These are phyloP conservation scores for Loriculus beryllinus DNA, from an alignment of 2,797 vertebrate genomes.

Conservation along the genomic window DNA sequence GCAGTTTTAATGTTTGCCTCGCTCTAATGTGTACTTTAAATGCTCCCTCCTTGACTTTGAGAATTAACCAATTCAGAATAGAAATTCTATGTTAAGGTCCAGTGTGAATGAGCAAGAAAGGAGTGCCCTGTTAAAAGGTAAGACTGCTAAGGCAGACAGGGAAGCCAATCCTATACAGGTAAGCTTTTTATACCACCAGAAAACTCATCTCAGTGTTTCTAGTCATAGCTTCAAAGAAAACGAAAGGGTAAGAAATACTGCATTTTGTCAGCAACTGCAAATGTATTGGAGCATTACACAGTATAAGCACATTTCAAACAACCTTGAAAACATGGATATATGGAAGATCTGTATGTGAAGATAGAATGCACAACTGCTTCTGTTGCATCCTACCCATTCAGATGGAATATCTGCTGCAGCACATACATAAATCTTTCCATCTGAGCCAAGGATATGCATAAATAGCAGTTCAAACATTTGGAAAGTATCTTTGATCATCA, in stretches of 20 bases:
- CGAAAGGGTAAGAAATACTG: neutral
- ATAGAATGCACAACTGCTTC: constrained; percentile 8
- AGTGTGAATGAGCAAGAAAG: neutral
- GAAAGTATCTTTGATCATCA: constrained; percentile 46
- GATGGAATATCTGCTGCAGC: constrained; percentile 10
- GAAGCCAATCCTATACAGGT: neutral
- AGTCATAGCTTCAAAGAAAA: constrained; percentile 2
- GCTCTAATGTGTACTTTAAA: neutral
- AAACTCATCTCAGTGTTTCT: neutral
- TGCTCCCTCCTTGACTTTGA: neutral
- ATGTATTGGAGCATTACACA: neutral
- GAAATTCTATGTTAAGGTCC: neutral
- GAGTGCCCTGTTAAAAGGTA: neutral
- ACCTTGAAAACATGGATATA: neutral
- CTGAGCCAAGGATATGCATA: constrained; percentile 25
- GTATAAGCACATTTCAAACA: neutral
- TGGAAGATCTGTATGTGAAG: neutral
- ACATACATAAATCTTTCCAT: neutral
- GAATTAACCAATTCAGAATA: neutral
- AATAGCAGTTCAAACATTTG: constrained; percentile 51
- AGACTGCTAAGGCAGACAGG: neutral
- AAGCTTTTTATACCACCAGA: neutral
- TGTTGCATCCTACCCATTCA: neutral
- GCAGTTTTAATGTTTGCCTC: neutral
- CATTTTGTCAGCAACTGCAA: neutral